A percentile compares a stretch with the other conserved stretches of the same genome.
Conservation (phyloP, 2,888 invertebrate species). For the Germaria angustata region DNA sequence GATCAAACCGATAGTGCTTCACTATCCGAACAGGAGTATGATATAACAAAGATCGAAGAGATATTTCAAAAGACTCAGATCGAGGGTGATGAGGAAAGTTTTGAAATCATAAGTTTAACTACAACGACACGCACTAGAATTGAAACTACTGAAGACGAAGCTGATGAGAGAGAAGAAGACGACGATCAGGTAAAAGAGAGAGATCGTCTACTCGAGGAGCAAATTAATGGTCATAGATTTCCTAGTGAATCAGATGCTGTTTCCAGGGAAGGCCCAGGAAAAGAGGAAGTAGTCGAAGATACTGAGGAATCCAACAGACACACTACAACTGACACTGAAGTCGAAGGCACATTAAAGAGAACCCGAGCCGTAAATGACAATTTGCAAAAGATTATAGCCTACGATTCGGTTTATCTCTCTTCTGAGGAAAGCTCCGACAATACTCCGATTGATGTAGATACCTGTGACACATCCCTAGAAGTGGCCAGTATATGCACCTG, state of each 20-base stretch:
- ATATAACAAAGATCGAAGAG: constrained; percentile 76
- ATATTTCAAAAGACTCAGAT: constrained; percentile 73
- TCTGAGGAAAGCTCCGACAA: constrained; percentile 79
- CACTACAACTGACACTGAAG: constrained; percentile 58
- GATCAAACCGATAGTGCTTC: constrained; percentile 78
- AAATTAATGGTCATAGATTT: constrained; percentile 27
- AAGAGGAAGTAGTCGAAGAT: constrained; percentile 41
- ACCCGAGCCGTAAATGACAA: constrained; percentile 69
- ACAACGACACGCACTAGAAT: constrained; percentile 74
- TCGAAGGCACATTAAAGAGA: constrained; percentile 71
- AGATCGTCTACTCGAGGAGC: constrained; percentile 37
- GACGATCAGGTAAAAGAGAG: constrained; percentile 17
- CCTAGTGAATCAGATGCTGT: constrained; percentile 10
- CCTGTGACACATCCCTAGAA: constrained; percentile 70
- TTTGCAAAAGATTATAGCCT: constrained; percentile 77
- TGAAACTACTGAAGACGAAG: constrained; percentile 74
- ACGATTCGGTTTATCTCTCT: constrained; percentile 80
- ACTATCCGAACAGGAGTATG: constrained; percentile 77
- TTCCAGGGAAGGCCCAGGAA: neutral
- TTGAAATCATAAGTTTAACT: constrained; percentile 76
- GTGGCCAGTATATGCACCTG: constrained; percentile 58
- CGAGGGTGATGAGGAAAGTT: constrained; percentile 71
- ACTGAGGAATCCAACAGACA: constrained; percentile 54
- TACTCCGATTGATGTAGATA: constrained; percentile 75
- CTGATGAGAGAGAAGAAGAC: constrained; percentile 48